phyloP scores from a whole-genome alignment of 2,113 vertebrate species.

The Gasterosteus aculeatus region DNA sequence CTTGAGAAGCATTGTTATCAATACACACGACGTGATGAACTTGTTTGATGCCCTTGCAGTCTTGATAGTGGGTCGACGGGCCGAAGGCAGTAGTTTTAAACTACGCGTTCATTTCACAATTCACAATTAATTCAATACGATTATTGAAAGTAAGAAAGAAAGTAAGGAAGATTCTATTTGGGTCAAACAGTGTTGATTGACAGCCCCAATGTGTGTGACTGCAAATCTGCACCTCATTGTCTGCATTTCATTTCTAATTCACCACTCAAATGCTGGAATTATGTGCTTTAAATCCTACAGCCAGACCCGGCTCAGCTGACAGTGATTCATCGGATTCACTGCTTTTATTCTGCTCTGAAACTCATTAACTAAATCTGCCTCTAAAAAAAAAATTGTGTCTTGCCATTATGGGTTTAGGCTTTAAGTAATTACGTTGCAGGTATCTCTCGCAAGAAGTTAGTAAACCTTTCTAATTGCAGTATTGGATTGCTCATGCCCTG shows the following conservation, averaged over 20 bases:
- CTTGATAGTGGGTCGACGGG: too few species aligned
- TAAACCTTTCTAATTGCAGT: conserved; percentile 71
- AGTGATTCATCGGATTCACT: conserved; percentile 45
- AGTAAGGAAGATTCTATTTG: background rate
- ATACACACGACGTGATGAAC: background rate
- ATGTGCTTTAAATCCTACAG: background rate
- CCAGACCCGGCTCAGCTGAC: conserved; percentile 15
- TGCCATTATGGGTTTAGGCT: conserved; percentile 39
- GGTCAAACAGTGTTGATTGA: background rate
- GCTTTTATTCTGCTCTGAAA: conserved; percentile 39
- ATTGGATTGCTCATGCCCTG: conserved; percentile 64
- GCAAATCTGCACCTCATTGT: background rate
- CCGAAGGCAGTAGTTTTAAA: too few species aligned
- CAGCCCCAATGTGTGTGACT: background rate
- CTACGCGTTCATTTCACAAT: too few species aligned
- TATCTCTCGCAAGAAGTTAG: conserved; percentile 64
- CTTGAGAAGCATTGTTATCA: too few species aligned
- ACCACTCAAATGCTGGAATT: conserved; percentile 4
- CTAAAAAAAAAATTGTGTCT: background rate
- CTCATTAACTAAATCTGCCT: conserved; percentile 44
- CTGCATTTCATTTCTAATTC: conserved; percentile 24
- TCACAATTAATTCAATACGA: background rate
- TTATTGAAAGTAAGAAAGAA: background rate
- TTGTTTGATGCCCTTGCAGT: too few species aligned
- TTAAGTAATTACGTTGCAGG: conserved; percentile 66